Evolutionary conservation across 1,140 invertebrate species (phyloP), one percentile per base, ranked within the genome.

Genomic region (Lutraria rhynchaena): DNA sequence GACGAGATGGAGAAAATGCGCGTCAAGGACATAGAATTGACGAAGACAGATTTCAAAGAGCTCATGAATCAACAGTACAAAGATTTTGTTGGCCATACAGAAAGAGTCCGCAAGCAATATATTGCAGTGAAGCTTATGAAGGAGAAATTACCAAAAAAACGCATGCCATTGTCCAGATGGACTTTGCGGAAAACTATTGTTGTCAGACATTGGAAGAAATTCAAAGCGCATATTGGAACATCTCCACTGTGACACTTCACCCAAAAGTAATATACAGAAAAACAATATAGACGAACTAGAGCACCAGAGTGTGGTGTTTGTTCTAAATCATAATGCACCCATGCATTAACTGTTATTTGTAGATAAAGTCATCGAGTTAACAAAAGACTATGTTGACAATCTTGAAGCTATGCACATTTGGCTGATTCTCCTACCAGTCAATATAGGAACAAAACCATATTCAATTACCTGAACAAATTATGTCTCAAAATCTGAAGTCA

Each of bases 141-240:
- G 69, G 51, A 55, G 44, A 78, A 27, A 67, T 57, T 35, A 22
- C 65, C 7, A 37, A 37, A 37, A 9, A 55, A 60, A 41, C 46
- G 9, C 74, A 77, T 51, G 33, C 24, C 3, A 19, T 77, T 9
- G 35, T 65, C n/a, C 74, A 77, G 35, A 63, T 77, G 74, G 74
- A 77, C 49, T 77, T 77, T 24, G 22, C 15, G 19, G 74, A 77
- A 31, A 77, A 77, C 24, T 77, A 65, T 22, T 35, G 29, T 3
- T 77, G 58, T 41, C 37, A 77, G 22, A 77, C 41, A 3, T 31
- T 65, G 27, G 74, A 77, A 65, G 58, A 77, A 27, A 53, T 77
- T 17, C 44, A 77, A 19, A 63, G 24, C 5, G 74, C 60, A 3
- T 77, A 77, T n/a, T 61, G 58, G 58, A 61, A 61, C n/a, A 24